Conservation (phyloP, 2,888 invertebrate genomes). For the Hypomecis punctinalis region DNA sequence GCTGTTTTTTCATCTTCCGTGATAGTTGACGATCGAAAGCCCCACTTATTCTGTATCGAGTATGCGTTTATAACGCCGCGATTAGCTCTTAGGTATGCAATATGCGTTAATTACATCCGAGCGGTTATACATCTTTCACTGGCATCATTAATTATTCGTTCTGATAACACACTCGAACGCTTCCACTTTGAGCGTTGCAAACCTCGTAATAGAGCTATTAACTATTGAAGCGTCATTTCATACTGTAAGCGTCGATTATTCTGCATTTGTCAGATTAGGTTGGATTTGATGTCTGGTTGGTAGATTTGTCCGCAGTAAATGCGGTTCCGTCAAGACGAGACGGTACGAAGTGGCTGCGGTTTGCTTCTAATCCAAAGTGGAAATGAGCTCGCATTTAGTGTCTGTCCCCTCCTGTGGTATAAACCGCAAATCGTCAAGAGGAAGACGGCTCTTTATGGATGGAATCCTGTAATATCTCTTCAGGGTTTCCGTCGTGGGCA, state of each 20-base stretch:
- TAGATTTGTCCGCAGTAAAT: slow-evolving; percentile 37
- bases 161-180: slow-evolving; percentile 44
- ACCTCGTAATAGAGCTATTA: slow-evolving; percentile 30
- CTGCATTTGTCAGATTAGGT: slow-evolving; percentile 8
- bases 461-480: slow-evolving; percentile 61
- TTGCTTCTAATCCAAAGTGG: slow-evolving; percentile 70
- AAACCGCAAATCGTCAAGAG: slow-evolving; percentile 72
- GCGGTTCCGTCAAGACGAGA: slow-evolving; percentile 41
- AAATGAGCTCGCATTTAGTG: slow-evolving; percentile 72
- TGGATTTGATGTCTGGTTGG: slow-evolving; percentile 15
- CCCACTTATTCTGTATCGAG: slow-evolving; percentile 69
- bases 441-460: slow-evolving; percentile 62
- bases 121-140: slow-evolving; percentile 52
- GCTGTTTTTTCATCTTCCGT: slow-evolving; percentile 62
- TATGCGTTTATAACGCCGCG: slow-evolving; percentile 58
- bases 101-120: slow-evolving; percentile 49
- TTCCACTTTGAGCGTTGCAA: slow-evolving; percentile 35
- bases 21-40: slow-evolving; percentile 69
- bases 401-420: slow-evolving; percentile 59
- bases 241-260: not conserved
- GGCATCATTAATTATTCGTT: slow-evolving; percentile 44
- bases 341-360: slow-evolving; percentile 67
- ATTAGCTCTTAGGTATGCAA: slow-evolving; percentile 57
- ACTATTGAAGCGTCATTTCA: not conserved
- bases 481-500: slow-evolving; percentile 58